Evolutionary conservation across 2,113 vertebrate genomes (phyloP), one percentile per base, ranked within the genome.

Genomic region (Xiphorhynchus elegans): DNA sequence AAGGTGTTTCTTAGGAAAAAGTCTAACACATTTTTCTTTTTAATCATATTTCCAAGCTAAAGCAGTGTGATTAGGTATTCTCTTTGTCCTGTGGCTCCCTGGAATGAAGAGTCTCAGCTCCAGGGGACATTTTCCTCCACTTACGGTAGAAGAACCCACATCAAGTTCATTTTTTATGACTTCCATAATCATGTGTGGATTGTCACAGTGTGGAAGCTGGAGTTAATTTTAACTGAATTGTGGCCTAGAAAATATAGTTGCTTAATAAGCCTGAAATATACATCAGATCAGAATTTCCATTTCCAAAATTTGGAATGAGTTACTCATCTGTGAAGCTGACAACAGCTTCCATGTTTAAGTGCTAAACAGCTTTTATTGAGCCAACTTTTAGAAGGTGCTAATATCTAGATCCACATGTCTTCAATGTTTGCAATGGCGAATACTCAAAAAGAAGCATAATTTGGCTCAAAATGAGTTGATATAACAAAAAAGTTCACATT

Each of bases 351-450:
- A 95, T 95, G 92, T 97, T 97, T 96, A 93, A 96, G 83, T 87
- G 88, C 96, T 97, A 95, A 96, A 96, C 90, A 96, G 95, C 89
- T 95, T 96, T 97, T 96, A 95, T 97, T 97, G 95, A 97, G 96
- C 96, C 96, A 96, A 96, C 93, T 93, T 96, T 95, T 89, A 94
- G 96, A 96, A 95, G 96, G 96, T 97, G 95, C 90, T 96, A 96
- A 94, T 96, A 93, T 96, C 93, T 94, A 94, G 84, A 97, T 94
- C 90, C 84, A 94, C 96, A 92, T 91, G 92, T 90, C 95, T 96
- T 94, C 95, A 95, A 64, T 96, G 93, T 95, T 96, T 97, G 86
- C 92, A 90, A 95, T 94, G 92, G 92, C 55, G 93, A 93, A 90
- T 95, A 95, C 90, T 96, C 86, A 94, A 96, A 95, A 96, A 92